Evolutionary conservation across 2,113 vertebrate genomes (phyloP).

Genomic region (Azemiops feae): DNA sequence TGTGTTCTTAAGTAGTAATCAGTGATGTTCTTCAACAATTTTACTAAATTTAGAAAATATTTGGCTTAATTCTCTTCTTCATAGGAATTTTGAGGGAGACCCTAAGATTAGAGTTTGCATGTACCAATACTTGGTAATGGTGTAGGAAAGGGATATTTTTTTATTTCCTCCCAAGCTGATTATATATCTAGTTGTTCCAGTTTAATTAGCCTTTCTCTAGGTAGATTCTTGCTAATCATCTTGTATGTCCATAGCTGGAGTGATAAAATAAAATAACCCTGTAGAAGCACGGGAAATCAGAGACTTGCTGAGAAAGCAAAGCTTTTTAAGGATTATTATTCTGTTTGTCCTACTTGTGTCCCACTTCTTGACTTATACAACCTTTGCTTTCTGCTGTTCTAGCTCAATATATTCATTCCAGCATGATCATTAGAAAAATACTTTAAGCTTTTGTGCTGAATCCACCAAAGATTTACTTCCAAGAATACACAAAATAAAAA

Average conservation of each 20-base stretch:
- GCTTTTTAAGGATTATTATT: constrained; percentile 6
- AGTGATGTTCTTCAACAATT: neutral
- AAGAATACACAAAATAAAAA: neutral
- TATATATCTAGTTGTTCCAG: neutral
- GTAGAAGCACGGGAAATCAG: neutral
- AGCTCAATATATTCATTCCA: neutral
- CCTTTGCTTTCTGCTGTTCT: constrained; percentile 14
- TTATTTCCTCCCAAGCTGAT: neutral
- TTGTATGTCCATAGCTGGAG: neutral
- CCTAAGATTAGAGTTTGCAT: neutral
- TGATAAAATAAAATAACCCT: neutral
- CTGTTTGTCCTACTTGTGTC: neutral
- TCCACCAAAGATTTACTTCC: neutral
- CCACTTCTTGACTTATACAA: neutral
- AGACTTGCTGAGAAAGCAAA: constrained; percentile 14
- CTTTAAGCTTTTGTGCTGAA: constrained; percentile 20
- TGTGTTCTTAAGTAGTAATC: neutral
- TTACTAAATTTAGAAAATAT: neutral
- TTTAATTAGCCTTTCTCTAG: neutral
- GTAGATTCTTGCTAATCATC: neutral
- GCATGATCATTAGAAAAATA: constrained; percentile 22
- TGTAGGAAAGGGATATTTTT: neutral
- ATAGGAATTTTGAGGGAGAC: neutral
- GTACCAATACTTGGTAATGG: neutral
- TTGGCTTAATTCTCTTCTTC: neutral